phyloP scores from a whole-genome alignment of 2,113 vertebrate species.

The Procapra przewalskii region DNA sequence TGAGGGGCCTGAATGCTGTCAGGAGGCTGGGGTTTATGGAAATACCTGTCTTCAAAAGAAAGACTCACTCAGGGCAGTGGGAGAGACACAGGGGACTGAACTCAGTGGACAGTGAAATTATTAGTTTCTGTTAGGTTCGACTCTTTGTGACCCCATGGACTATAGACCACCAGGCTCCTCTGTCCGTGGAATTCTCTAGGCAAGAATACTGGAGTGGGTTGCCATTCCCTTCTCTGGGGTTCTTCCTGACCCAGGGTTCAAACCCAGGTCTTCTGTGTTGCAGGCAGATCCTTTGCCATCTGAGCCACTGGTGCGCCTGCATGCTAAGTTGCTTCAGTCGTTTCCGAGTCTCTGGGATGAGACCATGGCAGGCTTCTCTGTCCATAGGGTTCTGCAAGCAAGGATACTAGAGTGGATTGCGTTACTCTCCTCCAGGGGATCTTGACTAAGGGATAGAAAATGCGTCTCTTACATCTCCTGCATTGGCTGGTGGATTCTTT shows the following conservation, averaged over 20 bases:
- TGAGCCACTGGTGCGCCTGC: background rate
- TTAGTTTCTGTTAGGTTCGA: background rate
- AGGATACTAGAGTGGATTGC: background rate
- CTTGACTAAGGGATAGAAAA: background rate
- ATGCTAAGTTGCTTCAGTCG: background rate
- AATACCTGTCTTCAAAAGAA: background rate
- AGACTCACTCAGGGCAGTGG: background rate
- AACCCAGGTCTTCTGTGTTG: background rate
- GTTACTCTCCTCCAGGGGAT: background rate
- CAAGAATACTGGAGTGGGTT: background rate
- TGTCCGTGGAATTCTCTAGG: background rate
- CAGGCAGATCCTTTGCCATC: background rate
- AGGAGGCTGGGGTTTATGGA: background rate
- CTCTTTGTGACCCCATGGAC: background rate
- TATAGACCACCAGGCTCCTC: background rate
- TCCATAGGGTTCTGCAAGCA: background rate
- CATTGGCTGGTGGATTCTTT: background rate
- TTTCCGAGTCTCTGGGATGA: background rate
- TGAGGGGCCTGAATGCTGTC: background rate
- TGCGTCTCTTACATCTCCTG: background rate
- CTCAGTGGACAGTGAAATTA: background rate
- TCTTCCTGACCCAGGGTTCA: background rate
- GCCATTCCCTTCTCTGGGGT: background rate
- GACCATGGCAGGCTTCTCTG: background rate
- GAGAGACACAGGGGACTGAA: background rate